A percentile compares a stretch with the other conserved stretches of the same genome.
phyloP scores from a whole-genome alignment of 2,888 invertebrate genomes.

The Ophion ellenae region DNA sequence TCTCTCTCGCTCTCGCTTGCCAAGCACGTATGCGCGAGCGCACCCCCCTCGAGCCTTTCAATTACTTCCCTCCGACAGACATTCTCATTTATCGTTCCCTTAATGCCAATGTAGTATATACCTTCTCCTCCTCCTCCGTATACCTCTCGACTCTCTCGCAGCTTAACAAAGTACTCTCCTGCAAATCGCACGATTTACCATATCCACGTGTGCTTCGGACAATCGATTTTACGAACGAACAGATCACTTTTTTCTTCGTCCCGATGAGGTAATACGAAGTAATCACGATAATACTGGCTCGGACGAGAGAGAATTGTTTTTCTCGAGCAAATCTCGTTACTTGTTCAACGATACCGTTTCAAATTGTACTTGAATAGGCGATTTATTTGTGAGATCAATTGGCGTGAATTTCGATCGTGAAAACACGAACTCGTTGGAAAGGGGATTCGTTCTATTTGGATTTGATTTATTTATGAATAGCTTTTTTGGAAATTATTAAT shows the following conservation, averaged over 20 bases:
- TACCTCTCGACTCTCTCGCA: neutral
- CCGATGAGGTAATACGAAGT: neutral
- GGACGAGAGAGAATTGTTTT: too few relatives aligned
- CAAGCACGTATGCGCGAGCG: conserved; percentile 4
- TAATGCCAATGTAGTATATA: neutral
- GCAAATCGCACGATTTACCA: neutral
- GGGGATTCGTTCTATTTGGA: too few relatives aligned
- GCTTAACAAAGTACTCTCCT: conserved; percentile 13
- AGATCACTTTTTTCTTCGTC: neutral
- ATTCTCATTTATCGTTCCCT: conserved; percentile 22
- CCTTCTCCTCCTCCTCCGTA: neutral
- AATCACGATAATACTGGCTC: too few relatives aligned
- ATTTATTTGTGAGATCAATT: too few relatives aligned
- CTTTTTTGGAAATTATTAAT: too few relatives aligned
- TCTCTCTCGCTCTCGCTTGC: neutral
- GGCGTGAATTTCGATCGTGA: too few relatives aligned
- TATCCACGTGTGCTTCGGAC: conserved; percentile 1
- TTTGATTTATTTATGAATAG: too few relatives aligned
- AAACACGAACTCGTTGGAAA: too few relatives aligned
- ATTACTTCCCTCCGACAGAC: conserved; percentile 14
- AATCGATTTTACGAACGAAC: conserved; percentile 6
- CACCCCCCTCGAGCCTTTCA: neutral
- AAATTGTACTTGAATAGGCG: too few relatives aligned
- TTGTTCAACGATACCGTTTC: too few relatives aligned
- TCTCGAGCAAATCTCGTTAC: too few relatives aligned